Evolutionary conservation across 2,888 invertebrate genomes (phyloP).

Genomic region (Stenurella melanura): DNA sequence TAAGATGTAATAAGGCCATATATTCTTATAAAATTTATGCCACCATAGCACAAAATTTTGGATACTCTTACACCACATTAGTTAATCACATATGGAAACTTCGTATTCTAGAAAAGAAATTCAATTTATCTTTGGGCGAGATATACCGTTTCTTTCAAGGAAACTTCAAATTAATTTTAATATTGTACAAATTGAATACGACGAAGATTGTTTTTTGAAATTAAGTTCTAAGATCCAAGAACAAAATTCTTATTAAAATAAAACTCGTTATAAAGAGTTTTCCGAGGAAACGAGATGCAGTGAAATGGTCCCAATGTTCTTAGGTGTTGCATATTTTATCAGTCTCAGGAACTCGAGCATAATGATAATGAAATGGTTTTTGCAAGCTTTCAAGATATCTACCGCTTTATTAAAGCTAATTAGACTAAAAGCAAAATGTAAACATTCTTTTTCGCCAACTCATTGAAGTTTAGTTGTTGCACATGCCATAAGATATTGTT

Average conservation of each 20-base stretch:
- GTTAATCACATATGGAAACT: no score
- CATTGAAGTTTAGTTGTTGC: no score
- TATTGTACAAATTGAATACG: not conserved
- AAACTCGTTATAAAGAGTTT: not conserved
- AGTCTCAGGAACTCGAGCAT: not conserved
- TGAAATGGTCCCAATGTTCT: not conserved
- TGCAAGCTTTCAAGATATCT: not conserved
- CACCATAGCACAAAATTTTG: no score
- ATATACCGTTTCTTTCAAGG: not conserved
- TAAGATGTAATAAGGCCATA: no score
- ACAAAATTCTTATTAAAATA: slow-evolving; percentile 3
- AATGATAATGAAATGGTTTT: not conserved
- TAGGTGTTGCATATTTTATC: not conserved
- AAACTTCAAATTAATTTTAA: no score
- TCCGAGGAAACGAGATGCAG: not conserved
- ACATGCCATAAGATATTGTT: no score
- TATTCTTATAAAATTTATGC: no score
- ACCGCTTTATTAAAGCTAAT: not conserved
- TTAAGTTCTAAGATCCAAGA: not conserved
- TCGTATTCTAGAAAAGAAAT: no score
- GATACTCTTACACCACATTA: no score
- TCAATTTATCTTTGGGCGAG: not conserved
- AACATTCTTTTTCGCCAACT: no score
- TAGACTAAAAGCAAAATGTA: no score
- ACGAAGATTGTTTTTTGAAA: not conserved